Base-by-base conservation (phyloP, 2,113 vertebrate genomes). In the Amia ocellicauda region DNA sequence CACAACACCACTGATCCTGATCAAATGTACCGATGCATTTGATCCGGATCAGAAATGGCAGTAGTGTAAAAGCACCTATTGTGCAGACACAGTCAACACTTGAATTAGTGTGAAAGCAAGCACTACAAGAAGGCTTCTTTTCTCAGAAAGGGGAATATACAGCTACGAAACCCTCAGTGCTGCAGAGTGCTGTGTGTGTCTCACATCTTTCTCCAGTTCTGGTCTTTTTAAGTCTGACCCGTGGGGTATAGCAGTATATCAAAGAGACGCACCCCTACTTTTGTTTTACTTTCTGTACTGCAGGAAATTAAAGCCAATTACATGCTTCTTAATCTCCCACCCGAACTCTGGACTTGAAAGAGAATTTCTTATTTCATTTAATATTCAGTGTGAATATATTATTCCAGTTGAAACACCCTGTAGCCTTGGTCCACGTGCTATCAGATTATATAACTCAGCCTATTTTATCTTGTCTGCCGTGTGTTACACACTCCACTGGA, bases 301-400 rank as follows among this genome's bases (percentile, higher is more conserved):
- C 45, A 76, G 78, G 60, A 80, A 77, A 84, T 81, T 77, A 58
- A 72, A 62, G 65, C 75, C 79, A 80, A 86, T 84, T 81, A 74
- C 72, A 73, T 51, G 72, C 74, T 54, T 80, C 69, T 73, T 71
- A 70, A 80, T 83, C 74, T 76, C 70, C 56, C 72, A 59, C 78
- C 75, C 63, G 83, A 76, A 70, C 78, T 74, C 60, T 64, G 42
- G 69, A 83, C 85, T 80, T 89, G 75, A 90, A 87, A 88, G 85
- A 67, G 83, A 88, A 89, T 88, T 77, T 69, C 51, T 67, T 67
- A 86, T 78, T 80, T 77, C 65, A 63, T 85, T 86, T 76, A 84
- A 86, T 85, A 88, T 87, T 86, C 80, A 80, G 80, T 68, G 68
- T 66, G 80, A 82, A 87, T 86, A 80, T 69, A 80, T 84, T 82